These are phyloP conservation scores for Vanessa atalanta DNA, from an alignment of 1,140 invertebrate species.

Conservation along the genomic window DNA sequence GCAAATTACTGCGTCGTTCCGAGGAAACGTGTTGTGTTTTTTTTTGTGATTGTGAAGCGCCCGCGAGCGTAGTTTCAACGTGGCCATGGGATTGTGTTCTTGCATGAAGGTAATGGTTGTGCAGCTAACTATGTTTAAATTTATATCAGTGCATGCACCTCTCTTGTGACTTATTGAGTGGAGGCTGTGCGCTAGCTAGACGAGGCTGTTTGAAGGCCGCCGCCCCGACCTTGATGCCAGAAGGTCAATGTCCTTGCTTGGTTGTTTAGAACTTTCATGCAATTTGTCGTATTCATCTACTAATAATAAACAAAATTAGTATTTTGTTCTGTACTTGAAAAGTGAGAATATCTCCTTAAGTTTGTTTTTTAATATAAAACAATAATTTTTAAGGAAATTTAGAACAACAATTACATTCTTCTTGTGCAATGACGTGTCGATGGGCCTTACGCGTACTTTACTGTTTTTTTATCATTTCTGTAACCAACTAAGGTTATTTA, in stretches of 20 bases:
- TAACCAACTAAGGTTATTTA: neutral
- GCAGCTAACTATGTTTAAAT: conserved; percentile 39
- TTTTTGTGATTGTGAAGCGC: conserved; percentile 53
- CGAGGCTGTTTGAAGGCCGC: conserved; percentile 78
- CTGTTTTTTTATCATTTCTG: neutral
- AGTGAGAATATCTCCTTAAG: neutral
- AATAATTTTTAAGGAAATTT: too few relatives aligned
- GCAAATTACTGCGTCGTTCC: conserved; percentile 61
- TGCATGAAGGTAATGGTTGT: conserved; percentile 70
- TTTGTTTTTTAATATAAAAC: too few relatives aligned
- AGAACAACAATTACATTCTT: too few relatives aligned
- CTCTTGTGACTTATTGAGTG: conserved; percentile 55
- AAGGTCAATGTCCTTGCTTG: conserved; percentile 73
- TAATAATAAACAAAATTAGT: neutral
- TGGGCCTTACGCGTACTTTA: neutral
- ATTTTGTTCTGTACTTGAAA: neutral
- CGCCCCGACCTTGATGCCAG: conserved; percentile 73
- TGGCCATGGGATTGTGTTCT: conserved; percentile 72
- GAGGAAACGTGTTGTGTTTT: conserved; percentile 56
- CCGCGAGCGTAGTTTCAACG: conserved; percentile 57
- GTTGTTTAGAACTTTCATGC: conserved; percentile 65
- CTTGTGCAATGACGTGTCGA: neutral
- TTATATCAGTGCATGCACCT: conserved; percentile 33
- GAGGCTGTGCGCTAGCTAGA: conserved; percentile 64
- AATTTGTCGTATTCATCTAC: conserved; percentile 42